Percentiles rank a stretch among this genome's conserved stretches.
Evolutionary conservation across 2,888 invertebrate species (phyloP).

Genomic region (Acanthosepion lycidas): DNA sequence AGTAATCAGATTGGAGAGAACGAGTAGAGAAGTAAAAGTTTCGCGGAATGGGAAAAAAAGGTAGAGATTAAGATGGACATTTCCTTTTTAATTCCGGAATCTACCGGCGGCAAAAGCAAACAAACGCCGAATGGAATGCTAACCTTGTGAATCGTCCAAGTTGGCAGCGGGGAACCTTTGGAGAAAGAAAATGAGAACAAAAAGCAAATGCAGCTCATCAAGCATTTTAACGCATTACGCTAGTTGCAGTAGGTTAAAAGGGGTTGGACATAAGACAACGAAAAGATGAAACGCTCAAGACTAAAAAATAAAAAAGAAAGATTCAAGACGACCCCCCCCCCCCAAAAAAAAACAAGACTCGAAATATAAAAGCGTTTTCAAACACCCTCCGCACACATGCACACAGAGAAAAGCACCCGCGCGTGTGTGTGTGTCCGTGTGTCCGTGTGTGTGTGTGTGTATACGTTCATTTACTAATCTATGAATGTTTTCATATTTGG

Average conservation of each 20-base stretch:
- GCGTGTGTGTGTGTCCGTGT: no score
- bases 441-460: no score
- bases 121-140: background rate
- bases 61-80: background rate
- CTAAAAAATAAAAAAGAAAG: background rate
- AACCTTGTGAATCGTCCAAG: conserved; percentile 8
- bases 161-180: background rate
- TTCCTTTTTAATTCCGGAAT: background rate
- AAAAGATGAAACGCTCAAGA: conserved; percentile 1
- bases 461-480: no score
- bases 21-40: background rate
- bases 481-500: no score
- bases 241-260: background rate
- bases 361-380: background rate
- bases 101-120: background rate
- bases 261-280: background rate
- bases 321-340: no score
- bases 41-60: background rate
- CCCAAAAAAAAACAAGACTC: background rate
- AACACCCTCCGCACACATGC: background rate
- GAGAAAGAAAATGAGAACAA: background rate
- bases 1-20: background rate
- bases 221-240: background rate
- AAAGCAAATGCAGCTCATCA: background rate
- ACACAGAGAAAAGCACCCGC: background rate